Base-by-base conservation (phyloP, 2,888 invertebrate species). In the Nymphalis urticae region DNA sequence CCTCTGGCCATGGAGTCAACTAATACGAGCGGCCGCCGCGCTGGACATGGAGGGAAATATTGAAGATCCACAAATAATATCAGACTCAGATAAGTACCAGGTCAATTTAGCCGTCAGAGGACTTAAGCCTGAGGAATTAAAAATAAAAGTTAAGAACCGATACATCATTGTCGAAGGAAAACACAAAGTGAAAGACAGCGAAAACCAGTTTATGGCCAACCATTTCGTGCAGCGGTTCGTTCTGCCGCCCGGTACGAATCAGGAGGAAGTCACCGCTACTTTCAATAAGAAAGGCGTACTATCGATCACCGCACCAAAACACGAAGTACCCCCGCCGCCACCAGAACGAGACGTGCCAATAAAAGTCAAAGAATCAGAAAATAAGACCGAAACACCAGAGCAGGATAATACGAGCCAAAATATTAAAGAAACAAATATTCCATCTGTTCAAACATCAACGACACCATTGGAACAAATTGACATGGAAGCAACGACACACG, bases 1-100 rank as follows among this genome's bases (percentile, higher is more conserved):
- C 74, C 80, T 91, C 58, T 90, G 90, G 92, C 90, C 91, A 5
- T 92, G 91, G 91, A 88, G 84, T 72, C 88, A 89, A 72, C 82
- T 92, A 42, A 81, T 91, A 64, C 81, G 81, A 70, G 87, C 89
- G 7, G 87, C 89, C 21, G 85, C 87, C 1, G 82, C 85, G 9
- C 69, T 88, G 48, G 86, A 88, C 66, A 77, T 80, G 16, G 86
- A 88, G 58, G 84, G 88, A 59, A 80, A 79, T 65, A 72, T 89
- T 10, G 88, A 89, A 68, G 89, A 90, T 71, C 88, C 91, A 0
- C 83, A 89, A 72, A 88, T 92, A 1, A 74, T 83, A n/a, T 87
- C 90, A 1, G 86, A 86, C 65, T 77, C 81, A 3, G 81, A 88
- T 7, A 86, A 85, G 63, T 87, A 87, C 67, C 82, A 85, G 73